Evolutionary conservation across 2,113 vertebrate genomes (phyloP), one percentile per base, ranked within the genome.

Genomic region (Hippoglossus stenolepis): DNA sequence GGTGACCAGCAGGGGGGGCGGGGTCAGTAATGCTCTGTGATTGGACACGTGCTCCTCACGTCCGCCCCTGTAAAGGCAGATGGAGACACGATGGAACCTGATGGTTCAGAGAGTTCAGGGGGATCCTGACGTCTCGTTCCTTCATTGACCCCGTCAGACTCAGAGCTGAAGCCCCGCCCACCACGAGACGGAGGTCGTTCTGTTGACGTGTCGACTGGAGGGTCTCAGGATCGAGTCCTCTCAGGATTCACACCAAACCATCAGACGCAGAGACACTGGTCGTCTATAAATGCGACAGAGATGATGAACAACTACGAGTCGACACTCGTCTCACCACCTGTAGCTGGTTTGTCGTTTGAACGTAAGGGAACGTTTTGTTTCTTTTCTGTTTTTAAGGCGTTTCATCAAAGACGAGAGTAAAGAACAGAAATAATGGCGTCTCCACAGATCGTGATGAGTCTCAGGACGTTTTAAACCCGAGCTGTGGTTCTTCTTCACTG

Each of bases 101-200:
- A 47, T 11, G 59, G 60, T 20, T 63, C 58, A 24, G 38, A 49
- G 5, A 45, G 3, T 9, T 23, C 43, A 14, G 49, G 49, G 35
- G 28, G 12, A 2, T 31, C 70, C 81, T 24, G 40, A 38, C 13
- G 45, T 53, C 74, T 65, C 63, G 8, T 18, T 58, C 85, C 87
- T 78, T 89, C 83, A 86, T 86, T 63, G 53, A 85, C 84, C 80
- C 75, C 7, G 4, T 15, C 59, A 59, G 70, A 64, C 53, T 17
- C 73, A n/a, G 56, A 71, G 65, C 40, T 13, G 24, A 3, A 20
- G 51, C 66, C 65, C 60, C 65, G n/a, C 2, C 23, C 21, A 21
- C 57, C 63, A 82, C 18, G n/a, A 64, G 66, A 15, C 51, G 51
- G 20, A n/a, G 51, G 51, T 47, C 28, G 9, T 38, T 56, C 28